Percentiles rank a stretch among this genome's conserved stretches.
phyloP scores from a whole-genome alignment of 2,797 vertebrate species.

The Chromis chromis region DNA sequence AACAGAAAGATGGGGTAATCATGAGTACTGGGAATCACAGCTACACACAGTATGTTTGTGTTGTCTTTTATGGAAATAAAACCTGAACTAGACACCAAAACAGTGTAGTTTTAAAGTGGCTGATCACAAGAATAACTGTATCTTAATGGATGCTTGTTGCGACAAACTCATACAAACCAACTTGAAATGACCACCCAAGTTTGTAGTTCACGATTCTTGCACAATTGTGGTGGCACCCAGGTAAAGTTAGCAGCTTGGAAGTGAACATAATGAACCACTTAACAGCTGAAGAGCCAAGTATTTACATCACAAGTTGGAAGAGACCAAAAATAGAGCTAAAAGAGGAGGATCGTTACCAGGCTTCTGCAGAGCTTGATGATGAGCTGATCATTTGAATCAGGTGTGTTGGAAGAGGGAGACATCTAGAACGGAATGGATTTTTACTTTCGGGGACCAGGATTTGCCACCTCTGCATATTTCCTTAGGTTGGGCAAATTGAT shows the following conservation, averaged over 20 bases:
- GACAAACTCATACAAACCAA: neutral
- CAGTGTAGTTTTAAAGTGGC: neutral
- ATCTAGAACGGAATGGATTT: no score
- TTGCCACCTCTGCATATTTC: no score
- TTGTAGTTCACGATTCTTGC: neutral
- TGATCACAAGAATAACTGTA: neutral
- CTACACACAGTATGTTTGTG: neutral
- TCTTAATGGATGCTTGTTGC: neutral
- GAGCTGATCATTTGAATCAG: no score
- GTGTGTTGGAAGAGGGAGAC: no score
- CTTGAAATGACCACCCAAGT: neutral
- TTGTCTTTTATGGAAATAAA: neutral
- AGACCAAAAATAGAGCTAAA: neutral
- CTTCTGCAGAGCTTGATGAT: no score
- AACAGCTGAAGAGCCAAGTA: neutral
- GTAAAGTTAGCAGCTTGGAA: neutral
- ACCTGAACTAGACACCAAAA: neutral
- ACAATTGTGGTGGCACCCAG: neutral
- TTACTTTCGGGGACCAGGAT: no score
- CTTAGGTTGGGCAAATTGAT: neutral
- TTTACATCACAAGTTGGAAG: neutral
- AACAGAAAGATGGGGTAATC: no score
- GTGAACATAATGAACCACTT: neutral
- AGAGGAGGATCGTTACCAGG: no score
- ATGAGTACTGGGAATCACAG: no score